A percentile compares a stretch with the other conserved stretches of the same genome.
These are phyloP conservation scores for Drosophila ironensis DNA, from an alignment of 1,140 invertebrate genomes.

Conservation along the genomic window DNA sequence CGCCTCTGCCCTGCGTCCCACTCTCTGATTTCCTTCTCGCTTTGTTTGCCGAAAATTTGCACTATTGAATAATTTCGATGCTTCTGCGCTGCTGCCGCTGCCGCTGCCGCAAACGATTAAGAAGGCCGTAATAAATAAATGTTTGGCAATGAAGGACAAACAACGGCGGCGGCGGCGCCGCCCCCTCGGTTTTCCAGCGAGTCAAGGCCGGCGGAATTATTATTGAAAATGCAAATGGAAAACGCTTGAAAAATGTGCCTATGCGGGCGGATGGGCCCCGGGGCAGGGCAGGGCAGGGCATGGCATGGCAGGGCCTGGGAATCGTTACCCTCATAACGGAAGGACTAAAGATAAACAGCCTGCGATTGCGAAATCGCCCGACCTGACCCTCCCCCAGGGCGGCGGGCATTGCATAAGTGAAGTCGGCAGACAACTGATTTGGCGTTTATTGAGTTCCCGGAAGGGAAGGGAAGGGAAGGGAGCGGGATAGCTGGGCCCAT, in stretches of 20 bases:
- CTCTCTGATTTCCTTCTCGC: neutral
- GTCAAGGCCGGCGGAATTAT: slow-evolving; percentile 37
- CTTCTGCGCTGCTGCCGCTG: neutral
- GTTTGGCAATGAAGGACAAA: slow-evolving; percentile 31
- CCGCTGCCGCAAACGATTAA: slow-evolving; percentile 34
- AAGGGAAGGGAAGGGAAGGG: neutral
- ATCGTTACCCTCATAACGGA: slow-evolving; percentile 21
- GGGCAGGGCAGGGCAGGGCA: no score
- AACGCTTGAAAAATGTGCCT: slow-evolving; percentile 16
- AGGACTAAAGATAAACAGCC: slow-evolving; percentile 40
- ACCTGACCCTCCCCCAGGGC: neutral
- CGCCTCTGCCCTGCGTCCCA: neutral
- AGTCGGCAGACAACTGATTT: slow-evolving; percentile 13
- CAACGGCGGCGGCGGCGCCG: neutral
- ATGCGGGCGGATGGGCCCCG: neutral
- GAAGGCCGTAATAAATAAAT: slow-evolving; percentile 42
- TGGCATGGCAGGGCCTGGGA: no score
- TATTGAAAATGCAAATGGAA: slow-evolving; percentile 45
- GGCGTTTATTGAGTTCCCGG: slow-evolving; percentile 24
- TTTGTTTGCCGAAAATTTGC: slow-evolving; percentile 8
- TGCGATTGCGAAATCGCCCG: slow-evolving; percentile 29
- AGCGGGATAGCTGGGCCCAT: no score
- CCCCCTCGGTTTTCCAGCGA: neutral
- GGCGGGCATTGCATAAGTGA: no score
- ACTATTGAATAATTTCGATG: slow-evolving; percentile 40